A percentile compares a stretch with the other conserved stretches of the same genome.
Evolutionary conservation across 2,797 vertebrate genomes (phyloP).

Genomic region (Lutjanus campechanus): DNA sequence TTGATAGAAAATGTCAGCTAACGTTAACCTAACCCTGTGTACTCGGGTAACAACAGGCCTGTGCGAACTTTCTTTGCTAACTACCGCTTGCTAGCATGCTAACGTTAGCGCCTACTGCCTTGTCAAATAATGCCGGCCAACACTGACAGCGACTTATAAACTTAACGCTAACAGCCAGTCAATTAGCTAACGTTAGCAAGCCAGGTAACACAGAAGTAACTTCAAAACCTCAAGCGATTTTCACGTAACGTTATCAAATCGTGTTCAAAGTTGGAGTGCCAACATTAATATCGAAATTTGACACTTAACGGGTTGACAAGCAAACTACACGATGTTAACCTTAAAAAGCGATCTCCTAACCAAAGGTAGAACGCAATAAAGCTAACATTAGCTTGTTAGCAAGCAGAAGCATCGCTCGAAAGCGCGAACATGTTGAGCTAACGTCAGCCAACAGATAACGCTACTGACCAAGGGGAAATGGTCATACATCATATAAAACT

Average conservation of each 20-base stretch:
- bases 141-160: conserved; percentile 78
- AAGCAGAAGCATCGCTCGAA: conserved; percentile 64
- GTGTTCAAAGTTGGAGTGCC: not conserved
- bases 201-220: conserved; percentile 54
- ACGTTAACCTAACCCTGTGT: conserved; percentile 34
- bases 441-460: conserved; percentile 65
- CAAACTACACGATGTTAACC: conserved; percentile 10
- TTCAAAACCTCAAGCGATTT: conserved; percentile 25
- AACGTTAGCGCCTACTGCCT: conserved; percentile 70
- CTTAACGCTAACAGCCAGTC: conserved; percentile 71
- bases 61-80: conserved; percentile 72
- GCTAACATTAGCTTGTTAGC: conserved; percentile 69
- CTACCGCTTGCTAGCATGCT: conserved; percentile 61
- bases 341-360: conserved; percentile 30
- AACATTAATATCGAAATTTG: not conserved
- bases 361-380: conserved; percentile 55
- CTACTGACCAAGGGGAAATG: conserved; percentile 18
- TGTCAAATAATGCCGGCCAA: conserved; percentile 77
- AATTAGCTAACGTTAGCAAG: conserved; percentile 69
- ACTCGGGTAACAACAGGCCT: conserved; percentile 62
- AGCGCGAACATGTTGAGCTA: conserved; percentile 82
- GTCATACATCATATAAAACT: conserved; percentile 4
- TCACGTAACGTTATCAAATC: not conserved
- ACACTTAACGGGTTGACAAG: conserved; percentile 45
- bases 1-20: conserved; percentile 39